phyloP scores from a whole-genome alignment of 2,797 vertebrate species.

The Pseudochirops corinnae region DNA sequence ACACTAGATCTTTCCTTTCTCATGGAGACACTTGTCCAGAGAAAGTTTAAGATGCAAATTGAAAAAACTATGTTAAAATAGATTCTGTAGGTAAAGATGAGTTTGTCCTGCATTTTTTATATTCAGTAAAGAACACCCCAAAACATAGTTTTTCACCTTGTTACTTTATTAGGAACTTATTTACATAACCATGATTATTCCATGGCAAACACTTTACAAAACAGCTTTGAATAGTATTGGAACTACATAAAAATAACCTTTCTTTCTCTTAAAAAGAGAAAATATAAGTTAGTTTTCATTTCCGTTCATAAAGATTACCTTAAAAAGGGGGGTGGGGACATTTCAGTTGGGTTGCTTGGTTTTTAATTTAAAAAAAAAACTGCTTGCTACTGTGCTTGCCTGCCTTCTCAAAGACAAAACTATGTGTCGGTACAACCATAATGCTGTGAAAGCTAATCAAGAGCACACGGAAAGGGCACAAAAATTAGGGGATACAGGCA shows the following conservation, averaged over 20 bases:
- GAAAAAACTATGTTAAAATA: background rate
- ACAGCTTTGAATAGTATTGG: constrained; percentile 64
- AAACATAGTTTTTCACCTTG: constrained; percentile 42
- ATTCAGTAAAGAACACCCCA: constrained; percentile 11
- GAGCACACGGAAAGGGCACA: background rate
- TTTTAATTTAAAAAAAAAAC: constrained; percentile 52
- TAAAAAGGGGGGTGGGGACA: constrained; percentile 32
- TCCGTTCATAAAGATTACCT: constrained; percentile 52
- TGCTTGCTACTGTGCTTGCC: background rate
- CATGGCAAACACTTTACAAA: constrained; percentile 74
- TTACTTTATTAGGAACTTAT: constrained; percentile 86
- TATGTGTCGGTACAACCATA: background rate
- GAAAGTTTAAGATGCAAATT: background rate
- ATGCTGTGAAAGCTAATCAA: constrained; percentile 9
- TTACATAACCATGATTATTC: constrained; percentile 75
- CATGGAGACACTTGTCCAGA: background rate
- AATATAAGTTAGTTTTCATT: constrained; percentile 73
- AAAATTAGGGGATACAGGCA: background rate
- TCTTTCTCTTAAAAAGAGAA: constrained; percentile 35
- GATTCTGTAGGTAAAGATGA: background rate
- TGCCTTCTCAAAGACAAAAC: background rate
- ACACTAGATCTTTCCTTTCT: background rate
- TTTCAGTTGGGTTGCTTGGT: constrained; percentile 29
- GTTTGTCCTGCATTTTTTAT: background rate
- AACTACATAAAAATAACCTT: constrained; percentile 70